A percentile compares a stretch with the other conserved stretches of the same genome.
These are phyloP conservation scores for Malaclemys terrapin DNA, from an alignment of 2,113 vertebrate species.

Conservation along the genomic window DNA sequence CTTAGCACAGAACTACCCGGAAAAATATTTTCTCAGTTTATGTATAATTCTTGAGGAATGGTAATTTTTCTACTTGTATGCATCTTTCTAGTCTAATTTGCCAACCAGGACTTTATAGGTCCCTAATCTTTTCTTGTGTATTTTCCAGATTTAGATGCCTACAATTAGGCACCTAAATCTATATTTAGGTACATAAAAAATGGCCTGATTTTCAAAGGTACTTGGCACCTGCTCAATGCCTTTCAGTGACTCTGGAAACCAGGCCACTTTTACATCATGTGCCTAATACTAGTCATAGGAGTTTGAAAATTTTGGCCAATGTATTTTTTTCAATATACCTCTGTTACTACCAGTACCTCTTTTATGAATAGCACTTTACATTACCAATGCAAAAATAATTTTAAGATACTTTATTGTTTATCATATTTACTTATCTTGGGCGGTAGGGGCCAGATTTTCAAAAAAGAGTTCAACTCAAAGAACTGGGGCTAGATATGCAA, in stretches of 20 bases:
- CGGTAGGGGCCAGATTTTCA: not conserved
- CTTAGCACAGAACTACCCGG: constrained; percentile 54
- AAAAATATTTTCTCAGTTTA: constrained; percentile 61
- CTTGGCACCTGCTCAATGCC: not conserved
- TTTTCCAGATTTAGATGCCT: no score
- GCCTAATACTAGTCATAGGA: not conserved
- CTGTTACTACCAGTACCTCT: not conserved
- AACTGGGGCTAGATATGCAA: not conserved
- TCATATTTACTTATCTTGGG: not conserved
- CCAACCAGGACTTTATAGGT: not conserved
- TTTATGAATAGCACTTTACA: not conserved
- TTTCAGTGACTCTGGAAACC: not conserved
- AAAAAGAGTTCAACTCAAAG: not conserved
- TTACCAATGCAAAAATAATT: not conserved
- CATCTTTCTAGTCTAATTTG: constrained; percentile 21
- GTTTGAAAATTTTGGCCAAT: not conserved
- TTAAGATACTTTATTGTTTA: not conserved
- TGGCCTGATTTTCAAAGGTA: not conserved
- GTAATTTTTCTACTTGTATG: constrained; percentile 58
- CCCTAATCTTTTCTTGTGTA: rapidly evolving
- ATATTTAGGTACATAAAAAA: no score
- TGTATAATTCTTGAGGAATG: constrained; percentile 60
- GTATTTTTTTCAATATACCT: not conserved
- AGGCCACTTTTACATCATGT: not conserved
- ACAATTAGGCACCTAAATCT: no score